phyloP scores from a whole-genome alignment of 2,888 invertebrate genomes.

The Drosophila leonis region DNA sequence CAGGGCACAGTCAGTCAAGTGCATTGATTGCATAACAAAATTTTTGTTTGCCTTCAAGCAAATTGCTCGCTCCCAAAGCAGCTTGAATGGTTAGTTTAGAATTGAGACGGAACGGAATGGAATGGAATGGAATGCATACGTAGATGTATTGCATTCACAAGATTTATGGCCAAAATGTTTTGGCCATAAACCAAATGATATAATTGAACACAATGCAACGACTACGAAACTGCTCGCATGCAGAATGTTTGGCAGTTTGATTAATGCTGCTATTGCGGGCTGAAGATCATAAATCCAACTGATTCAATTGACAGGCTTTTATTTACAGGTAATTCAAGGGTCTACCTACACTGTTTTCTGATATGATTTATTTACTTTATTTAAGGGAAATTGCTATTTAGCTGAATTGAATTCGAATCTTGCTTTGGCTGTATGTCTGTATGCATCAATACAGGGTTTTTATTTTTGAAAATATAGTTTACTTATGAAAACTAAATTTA shows the following conservation, averaged over 20 bases:
- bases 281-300: conserved; percentile 9
- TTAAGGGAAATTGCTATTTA: background rate
- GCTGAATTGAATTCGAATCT: background rate
- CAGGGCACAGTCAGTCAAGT: conserved; percentile 12
- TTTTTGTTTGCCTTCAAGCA: conserved; percentile 51
- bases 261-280: conserved; percentile 13
- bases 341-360: background rate
- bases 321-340: background rate
- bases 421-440: background rate
- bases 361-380: background rate
- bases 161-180: conserved; percentile 61
- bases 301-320: conserved; percentile 4
- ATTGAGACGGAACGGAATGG: conserved; percentile 17
- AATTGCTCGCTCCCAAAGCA: conserved; percentile 40
- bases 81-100: conserved; percentile 25
- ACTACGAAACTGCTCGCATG: background rate
- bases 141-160: conserved; percentile 31
- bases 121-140: background rate
- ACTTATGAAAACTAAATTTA: too few species aligned
- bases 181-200: conserved; percentile 50
- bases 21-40: conserved; percentile 60
- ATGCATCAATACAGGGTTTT: background rate
- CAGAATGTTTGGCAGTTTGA: conserved; percentile 21
- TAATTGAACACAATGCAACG: conserved; percentile 57
- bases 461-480: background rate